These are phyloP conservation scores for Platygyra sinensis DNA, from an alignment of 64 coral and sea anemone genomes.

Conservation along the genomic window DNA sequence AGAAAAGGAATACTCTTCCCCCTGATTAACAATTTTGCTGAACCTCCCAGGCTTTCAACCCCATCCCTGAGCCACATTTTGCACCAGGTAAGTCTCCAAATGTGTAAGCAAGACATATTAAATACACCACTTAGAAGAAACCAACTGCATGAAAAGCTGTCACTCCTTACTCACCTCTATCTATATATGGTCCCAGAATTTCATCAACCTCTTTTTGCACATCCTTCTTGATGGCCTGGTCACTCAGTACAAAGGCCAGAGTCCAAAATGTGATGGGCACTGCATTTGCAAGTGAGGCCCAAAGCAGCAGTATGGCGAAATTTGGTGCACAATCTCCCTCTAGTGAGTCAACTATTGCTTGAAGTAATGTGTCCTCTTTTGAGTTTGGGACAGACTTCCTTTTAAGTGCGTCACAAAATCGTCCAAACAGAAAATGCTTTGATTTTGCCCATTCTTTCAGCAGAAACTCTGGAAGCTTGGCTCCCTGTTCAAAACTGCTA, in stretches of 20 bases:
- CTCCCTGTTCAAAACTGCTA: constrained; percentile 67
- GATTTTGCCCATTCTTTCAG: constrained; percentile 63
- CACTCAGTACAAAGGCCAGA: constrained; percentile 41
- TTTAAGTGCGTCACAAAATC: constrained; percentile 18
- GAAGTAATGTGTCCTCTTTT: constrained; percentile 41
- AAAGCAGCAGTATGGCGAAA: constrained; percentile 57
- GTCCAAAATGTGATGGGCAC: constrained; percentile 72
- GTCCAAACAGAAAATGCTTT: constrained; percentile 39
- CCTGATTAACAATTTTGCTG: too few relatives aligned
- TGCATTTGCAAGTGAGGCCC: constrained; percentile 73
- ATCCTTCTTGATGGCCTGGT: constrained; percentile 35
- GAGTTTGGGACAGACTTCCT: background rate
- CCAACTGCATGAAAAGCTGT: too few relatives aligned
- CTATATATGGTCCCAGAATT: background rate
- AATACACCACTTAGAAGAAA: too few relatives aligned
- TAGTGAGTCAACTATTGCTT: constrained; percentile 39
- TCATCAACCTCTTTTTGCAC: constrained; percentile 37
- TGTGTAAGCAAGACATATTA: too few relatives aligned
- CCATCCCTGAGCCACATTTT: too few relatives aligned
- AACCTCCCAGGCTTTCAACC: too few relatives aligned
- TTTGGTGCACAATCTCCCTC: constrained; percentile 55
- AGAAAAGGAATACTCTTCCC: too few relatives aligned
- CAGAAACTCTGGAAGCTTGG: constrained; percentile 50
- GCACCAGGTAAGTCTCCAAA: too few relatives aligned
- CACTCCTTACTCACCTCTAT: background rate